These are phyloP conservation scores for Tachypleus tridentatus DNA, from an alignment of 1,140 invertebrate genomes.

Conservation along the genomic window DNA sequence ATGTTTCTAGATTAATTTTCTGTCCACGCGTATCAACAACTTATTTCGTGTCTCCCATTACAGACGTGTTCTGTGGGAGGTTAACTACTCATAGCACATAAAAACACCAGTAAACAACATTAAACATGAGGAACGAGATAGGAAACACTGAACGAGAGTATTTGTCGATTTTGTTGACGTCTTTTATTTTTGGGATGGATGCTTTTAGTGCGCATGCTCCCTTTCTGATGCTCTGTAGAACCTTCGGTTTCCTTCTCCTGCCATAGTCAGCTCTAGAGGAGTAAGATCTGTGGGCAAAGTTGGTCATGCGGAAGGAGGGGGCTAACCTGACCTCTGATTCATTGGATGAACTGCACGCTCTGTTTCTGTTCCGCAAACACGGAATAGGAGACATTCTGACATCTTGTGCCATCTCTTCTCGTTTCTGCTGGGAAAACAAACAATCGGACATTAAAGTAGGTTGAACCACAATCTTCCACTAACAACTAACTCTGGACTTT, in stretches of 20 bases:
- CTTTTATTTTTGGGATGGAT: slow-evolving; percentile 78
- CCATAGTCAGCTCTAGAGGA: neutral
- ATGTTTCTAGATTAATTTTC: too few species aligned
- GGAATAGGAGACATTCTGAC: slow-evolving; percentile 68
- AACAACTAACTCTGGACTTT: too few species aligned
- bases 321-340: slow-evolving; percentile 21
- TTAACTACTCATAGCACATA: slow-evolving; percentile 39
- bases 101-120: slow-evolving; percentile 87
- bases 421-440: too few species aligned
- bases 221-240: slow-evolving; percentile 56
- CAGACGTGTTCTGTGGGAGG: too few species aligned
- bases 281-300: slow-evolving; percentile 7
- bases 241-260: slow-evolving; percentile 43
- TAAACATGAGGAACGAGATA: slow-evolving; percentile 85
- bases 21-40: too few species aligned
- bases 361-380: slow-evolving; percentile 55
- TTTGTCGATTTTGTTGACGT: slow-evolving; percentile 95
- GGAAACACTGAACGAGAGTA: slow-evolving; percentile 90
- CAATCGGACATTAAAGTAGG: too few species aligned
- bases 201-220: slow-evolving; percentile 25
- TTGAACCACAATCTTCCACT: too few species aligned
- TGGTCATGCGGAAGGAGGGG: slow-evolving; percentile 29
- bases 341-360: slow-evolving; percentile 8
- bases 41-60: too few species aligned
- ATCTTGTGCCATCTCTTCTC: slow-evolving; percentile 38